Evolutionary conservation across 2,888 invertebrate species (phyloP).

Genomic region (Sussaba pulchella): DNA sequence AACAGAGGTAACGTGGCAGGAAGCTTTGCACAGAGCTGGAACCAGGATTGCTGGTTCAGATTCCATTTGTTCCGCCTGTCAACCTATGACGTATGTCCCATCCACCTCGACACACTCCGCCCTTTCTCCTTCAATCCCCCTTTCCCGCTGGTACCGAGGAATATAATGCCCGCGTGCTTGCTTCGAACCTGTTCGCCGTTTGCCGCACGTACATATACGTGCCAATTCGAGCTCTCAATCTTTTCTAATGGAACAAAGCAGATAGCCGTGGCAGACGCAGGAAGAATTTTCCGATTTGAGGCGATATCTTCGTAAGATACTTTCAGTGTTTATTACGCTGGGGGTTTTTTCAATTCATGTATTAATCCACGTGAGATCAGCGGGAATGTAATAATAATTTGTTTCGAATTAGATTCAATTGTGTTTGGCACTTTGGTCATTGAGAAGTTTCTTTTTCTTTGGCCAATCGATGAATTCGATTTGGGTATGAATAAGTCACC

Average conservation of each 20-base stretch:
- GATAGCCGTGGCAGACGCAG: slow-evolving; percentile 7
- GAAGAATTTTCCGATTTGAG: background rate
- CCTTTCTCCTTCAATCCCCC: slow-evolving; percentile 67
- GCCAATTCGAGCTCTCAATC: slow-evolving; percentile 50
- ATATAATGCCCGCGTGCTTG: slow-evolving; percentile 56
- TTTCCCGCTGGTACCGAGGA: slow-evolving; percentile 46
- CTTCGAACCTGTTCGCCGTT: slow-evolving; percentile 53
- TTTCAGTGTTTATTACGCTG: background rate
- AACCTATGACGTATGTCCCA: slow-evolving; percentile 82
- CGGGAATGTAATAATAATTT: too few relatives aligned
- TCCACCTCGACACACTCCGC: slow-evolving; percentile 75
- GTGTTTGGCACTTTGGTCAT: too few relatives aligned
- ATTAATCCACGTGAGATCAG: too few relatives aligned
- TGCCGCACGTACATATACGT: slow-evolving; percentile 33
- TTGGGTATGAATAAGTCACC: background rate
- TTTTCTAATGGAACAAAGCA: background rate
- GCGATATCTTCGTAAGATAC: background rate
- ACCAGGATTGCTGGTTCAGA: slow-evolving; percentile 83
- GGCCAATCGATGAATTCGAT: background rate
- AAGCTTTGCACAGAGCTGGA: slow-evolving; percentile 56
- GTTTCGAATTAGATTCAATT: too few relatives aligned
- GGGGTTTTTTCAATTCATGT: too few relatives aligned
- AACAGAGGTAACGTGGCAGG: slow-evolving; percentile 41
- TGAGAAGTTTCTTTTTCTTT: too few relatives aligned
- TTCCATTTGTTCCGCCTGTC: slow-evolving; percentile 84